These are phyloP conservation scores for Drosophila murphyi DNA, from an alignment of 1,140 invertebrate genomes.

Conservation along the genomic window DNA sequence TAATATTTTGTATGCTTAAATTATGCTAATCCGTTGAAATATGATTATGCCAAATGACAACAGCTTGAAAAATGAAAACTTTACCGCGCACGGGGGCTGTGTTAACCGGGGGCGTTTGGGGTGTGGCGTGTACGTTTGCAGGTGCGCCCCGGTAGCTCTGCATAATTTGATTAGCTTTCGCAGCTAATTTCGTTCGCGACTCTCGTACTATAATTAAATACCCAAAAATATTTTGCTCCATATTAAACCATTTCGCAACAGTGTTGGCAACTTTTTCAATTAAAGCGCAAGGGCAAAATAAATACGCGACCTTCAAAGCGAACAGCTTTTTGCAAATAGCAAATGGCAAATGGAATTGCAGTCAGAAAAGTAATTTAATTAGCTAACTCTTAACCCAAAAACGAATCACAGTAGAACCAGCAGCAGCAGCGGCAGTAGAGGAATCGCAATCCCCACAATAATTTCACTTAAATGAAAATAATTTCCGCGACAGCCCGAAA, in stretches of 20 bases:
- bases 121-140: conserved; percentile 37
- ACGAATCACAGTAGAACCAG: conserved; percentile 37
- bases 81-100: conserved; percentile 22
- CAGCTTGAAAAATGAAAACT: conserved; percentile 67
- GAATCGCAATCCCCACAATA: conserved; percentile 22
- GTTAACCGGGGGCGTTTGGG: conserved; percentile 10
- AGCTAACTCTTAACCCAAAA: conserved; percentile 64
- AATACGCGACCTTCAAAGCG: conserved; percentile 71
- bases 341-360: conserved; percentile 70
- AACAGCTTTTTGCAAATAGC: conserved; percentile 44
- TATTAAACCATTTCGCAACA: conserved; percentile 58
- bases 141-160: conserved; percentile 60
- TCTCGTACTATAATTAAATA: conserved; percentile 69
- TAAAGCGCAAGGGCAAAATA: conserved; percentile 53
- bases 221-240: conserved; percentile 48
- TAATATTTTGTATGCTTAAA: conserved; percentile 76
- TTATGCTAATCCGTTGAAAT: conserved; percentile 83
- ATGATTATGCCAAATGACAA: conserved; percentile 82
- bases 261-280: conserved; percentile 70
- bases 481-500: conserved; percentile 43
- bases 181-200: conserved; percentile 64
- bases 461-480: conserved; percentile 53
- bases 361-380: conserved; percentile 79
- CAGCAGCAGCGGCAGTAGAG: conserved; percentile 9
- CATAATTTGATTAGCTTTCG: conserved; percentile 80